A percentile compares a stretch with the other conserved stretches of the same genome.
phyloP scores from a whole-genome alignment of 2,888 invertebrate species.

The Oligia strigilis region DNA sequence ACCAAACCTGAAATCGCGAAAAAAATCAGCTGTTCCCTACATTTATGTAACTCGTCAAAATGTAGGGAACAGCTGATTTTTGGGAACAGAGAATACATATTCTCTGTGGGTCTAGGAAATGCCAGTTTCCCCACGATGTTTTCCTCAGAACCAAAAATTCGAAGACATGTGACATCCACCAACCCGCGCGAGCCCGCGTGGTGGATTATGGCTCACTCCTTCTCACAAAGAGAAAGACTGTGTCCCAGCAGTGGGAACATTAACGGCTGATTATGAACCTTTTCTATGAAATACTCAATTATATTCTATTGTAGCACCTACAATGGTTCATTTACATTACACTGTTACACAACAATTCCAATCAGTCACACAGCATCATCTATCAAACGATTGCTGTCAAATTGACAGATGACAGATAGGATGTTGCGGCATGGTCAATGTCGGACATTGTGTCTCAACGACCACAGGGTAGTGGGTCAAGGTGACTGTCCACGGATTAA shows the following conservation, averaged over 20 bases:
- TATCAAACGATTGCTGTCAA: conserved; percentile 35
- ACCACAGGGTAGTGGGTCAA: conserved; percentile 40
- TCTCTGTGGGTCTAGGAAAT: no score
- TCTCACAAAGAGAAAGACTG: neutral
- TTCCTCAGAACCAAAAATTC: neutral
- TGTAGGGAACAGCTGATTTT: no score
- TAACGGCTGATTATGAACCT: neutral
- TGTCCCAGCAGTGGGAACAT: neutral
- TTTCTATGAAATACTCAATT: neutral
- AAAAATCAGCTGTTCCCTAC: no score
- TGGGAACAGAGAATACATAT: no score
- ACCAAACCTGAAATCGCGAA: no score
- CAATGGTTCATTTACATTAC: conserved; percentile 8
- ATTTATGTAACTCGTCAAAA: no score
- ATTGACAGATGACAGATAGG: conserved; percentile 30
- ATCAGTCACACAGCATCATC: conserved; percentile 30
- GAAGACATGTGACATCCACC: neutral
- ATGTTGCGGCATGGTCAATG: conserved; percentile 52
- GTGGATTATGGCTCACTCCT: neutral
- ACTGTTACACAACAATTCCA: conserved; percentile 10
- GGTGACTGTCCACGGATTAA: conserved; percentile 26
- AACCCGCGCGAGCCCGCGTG: neutral
- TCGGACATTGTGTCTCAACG: conserved; percentile 42
- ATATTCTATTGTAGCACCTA: neutral
- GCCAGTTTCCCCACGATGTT: no score